Evolutionary conservation across 2,888 invertebrate genomes (phyloP).

Genomic region (Bembecia ichneumoniformis): DNA sequence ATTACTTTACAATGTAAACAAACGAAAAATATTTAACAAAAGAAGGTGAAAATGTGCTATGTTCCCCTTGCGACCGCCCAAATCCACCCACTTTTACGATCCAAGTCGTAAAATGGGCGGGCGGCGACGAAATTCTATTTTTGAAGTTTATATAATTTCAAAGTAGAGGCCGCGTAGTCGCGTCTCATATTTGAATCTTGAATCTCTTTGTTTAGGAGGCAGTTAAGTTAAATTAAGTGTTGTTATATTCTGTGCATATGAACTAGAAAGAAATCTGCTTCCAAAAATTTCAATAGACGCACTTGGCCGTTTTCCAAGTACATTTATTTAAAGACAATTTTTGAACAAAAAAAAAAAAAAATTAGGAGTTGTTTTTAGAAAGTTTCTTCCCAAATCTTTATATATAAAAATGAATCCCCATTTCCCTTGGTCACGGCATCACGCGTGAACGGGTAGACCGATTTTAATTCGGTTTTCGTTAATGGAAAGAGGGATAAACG

Average conservation of each 20-base stretch:
- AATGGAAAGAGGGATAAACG: too few species aligned
- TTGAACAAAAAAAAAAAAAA: too few species aligned
- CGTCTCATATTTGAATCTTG: constrained; percentile 34
- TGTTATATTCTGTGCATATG: constrained; percentile 2
- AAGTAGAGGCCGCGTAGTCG: constrained; percentile 19
- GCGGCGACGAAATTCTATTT: constrained; percentile 52
- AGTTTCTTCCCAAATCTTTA: too few species aligned
- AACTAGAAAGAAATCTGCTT: not conserved
- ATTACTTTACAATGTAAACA: not conserved
- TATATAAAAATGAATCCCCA: too few species aligned
- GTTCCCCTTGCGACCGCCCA: constrained; percentile 22
- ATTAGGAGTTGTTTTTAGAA: too few species aligned
- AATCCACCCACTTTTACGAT: constrained; percentile 41
- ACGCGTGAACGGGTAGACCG: too few species aligned
- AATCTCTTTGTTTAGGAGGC: constrained; percentile 30
- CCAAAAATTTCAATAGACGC: too few species aligned
- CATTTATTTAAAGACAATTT: constrained; percentile 14
- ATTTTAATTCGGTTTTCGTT: too few species aligned
- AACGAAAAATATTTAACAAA: not conserved
- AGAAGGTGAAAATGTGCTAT: constrained; percentile 33
- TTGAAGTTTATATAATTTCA: constrained; percentile 51
- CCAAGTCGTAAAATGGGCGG: constrained; percentile 42
- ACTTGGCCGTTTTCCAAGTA: too few species aligned
- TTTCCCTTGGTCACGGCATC: too few species aligned
- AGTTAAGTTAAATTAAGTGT: constrained; percentile 19